phyloP scores from a whole-genome alignment of 2,888 invertebrate species.

The Phania funesta region DNA sequence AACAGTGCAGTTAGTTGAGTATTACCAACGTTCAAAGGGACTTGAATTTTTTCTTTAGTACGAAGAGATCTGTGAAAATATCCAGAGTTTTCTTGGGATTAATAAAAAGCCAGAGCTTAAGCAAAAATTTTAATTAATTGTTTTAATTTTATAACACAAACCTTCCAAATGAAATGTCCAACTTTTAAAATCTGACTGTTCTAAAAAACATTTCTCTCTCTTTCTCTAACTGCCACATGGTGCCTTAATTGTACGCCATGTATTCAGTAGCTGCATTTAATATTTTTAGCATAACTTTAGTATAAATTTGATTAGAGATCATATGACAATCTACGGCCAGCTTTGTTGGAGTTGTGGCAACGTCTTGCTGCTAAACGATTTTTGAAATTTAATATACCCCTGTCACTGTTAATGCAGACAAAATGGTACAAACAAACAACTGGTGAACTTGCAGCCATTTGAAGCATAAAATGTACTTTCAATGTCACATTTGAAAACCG shows the following conservation, averaged over 20 bases:
- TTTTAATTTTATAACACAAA: no score
- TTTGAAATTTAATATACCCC: constrained; percentile 45
- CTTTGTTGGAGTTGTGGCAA: constrained; percentile 41
- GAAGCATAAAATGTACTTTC: constrained; percentile 25
- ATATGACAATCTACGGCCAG: constrained; percentile 37
- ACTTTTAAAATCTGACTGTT: no score
- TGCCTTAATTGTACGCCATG: constrained; percentile 9
- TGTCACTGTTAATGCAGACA: constrained; percentile 13
- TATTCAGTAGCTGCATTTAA: constrained; percentile 39
- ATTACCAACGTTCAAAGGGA: no score
- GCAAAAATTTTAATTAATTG: no score
- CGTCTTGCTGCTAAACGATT: constrained; percentile 51
- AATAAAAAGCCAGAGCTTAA: no score
- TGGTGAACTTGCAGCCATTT: constrained; percentile 20
- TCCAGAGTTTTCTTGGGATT: no score
- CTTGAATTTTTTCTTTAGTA: no score
- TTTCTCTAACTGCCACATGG: no score
- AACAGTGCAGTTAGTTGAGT: no score
- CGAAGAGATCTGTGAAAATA: no score
- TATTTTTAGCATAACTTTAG: constrained; percentile 3
- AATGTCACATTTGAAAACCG: constrained; percentile 43
- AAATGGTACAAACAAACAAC: constrained; percentile 39
- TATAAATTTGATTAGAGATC: constrained; percentile 42
- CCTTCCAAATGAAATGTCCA: no score
- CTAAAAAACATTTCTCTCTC: no score